phyloP scores from a whole-genome alignment of 2,113 vertebrate species.

The Sitta europaea region DNA sequence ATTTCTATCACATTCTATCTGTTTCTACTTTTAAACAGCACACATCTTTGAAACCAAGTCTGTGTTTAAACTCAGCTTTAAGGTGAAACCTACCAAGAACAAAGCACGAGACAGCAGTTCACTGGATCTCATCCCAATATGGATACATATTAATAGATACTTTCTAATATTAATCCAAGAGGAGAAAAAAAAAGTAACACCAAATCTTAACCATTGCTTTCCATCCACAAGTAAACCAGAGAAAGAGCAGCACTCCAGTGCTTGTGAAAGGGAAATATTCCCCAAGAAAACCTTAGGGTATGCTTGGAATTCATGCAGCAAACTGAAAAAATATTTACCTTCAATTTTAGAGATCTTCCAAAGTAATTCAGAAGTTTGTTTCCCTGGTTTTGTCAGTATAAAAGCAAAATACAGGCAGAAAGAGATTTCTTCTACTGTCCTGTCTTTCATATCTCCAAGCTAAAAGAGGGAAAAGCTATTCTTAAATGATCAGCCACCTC shows the following conservation, averaged over 20 bases:
- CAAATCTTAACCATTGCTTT: neutral
- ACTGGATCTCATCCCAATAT: neutral
- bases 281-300: neutral
- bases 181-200: neutral
- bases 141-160: neutral
- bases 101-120: neutral
- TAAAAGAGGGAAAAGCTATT: neutral
- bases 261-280: neutral
- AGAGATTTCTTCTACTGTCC: neutral
- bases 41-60: neutral
- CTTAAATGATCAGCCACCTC: neutral
- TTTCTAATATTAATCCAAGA: neutral
- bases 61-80: neutral
- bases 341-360: neutral
- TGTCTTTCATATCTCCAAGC: neutral
- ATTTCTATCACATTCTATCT: neutral
- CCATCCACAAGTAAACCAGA: neutral
- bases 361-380: neutral
- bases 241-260: neutral
- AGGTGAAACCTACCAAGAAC: neutral
- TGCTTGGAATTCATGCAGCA: neutral
- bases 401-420: neutral
- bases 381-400: neutral
- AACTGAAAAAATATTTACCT: neutral
- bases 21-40: neutral